phyloP scores from a whole-genome alignment of 2,888 invertebrate genomes.

The Rhagium mordax region DNA sequence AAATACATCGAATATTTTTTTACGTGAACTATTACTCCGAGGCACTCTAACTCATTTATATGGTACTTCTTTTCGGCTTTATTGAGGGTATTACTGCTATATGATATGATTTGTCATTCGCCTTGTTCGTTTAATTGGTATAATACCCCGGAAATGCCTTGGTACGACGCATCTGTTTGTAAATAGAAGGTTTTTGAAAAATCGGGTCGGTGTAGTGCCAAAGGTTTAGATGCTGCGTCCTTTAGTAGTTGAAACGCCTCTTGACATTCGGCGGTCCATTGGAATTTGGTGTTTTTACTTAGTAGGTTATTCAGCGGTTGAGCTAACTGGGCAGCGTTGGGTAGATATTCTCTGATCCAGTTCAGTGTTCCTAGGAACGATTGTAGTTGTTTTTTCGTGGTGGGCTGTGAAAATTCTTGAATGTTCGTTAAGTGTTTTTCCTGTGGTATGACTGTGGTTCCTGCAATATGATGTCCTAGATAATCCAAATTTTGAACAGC shows the following conservation, averaged over 20 bases:
- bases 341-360: conserved; percentile 34
- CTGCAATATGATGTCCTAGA: conserved; percentile 24
- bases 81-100: conserved; percentile 41
- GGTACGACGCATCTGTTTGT: not conserved
- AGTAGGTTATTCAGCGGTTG: conserved; percentile 4
- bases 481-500: conserved; percentile 13
- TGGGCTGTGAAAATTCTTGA: not conserved
- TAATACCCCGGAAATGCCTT: not conserved
- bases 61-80: conserved; percentile 42
- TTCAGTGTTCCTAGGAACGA: conserved; percentile 28
- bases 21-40: conserved; percentile 51
- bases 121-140: not conserved
- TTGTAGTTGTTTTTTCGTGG: conserved; percentile 22
- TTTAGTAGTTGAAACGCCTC: not conserved
- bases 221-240: too few species aligned
- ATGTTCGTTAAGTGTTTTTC: conserved; percentile 4
- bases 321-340: not conserved
- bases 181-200: not conserved
- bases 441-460: too few species aligned
- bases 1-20: conserved; percentile 49
- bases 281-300: not conserved
- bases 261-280: not conserved
- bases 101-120: conserved; percentile 37
- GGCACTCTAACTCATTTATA: conserved; percentile 51
- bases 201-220: too few species aligned